A percentile compares a stretch with the other conserved stretches of the same genome.
These are phyloP conservation scores for Dicyrtoma fusca DNA, from an alignment of 2,888 invertebrate species.

Conservation along the genomic window DNA sequence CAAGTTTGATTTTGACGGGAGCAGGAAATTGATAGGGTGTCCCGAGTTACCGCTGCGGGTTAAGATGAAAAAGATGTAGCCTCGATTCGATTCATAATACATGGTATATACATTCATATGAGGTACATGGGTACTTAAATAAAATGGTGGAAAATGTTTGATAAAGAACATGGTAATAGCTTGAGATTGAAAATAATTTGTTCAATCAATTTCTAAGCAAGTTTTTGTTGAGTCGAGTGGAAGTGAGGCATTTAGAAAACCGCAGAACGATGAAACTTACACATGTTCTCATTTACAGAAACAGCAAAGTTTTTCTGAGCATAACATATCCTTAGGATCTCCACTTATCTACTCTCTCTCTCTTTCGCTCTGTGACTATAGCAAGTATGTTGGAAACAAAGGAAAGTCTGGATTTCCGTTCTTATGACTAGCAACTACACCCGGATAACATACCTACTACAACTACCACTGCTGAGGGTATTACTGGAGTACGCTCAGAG, in stretches of 20 bases:
- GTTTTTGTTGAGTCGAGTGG: constrained; percentile 19
- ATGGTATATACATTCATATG: too few relatives aligned
- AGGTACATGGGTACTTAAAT: too few relatives aligned
- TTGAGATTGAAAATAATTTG: constrained; percentile 44
- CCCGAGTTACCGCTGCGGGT: too few relatives aligned
- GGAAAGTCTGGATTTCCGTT: too few relatives aligned
- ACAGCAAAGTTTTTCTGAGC: constrained; percentile 35
- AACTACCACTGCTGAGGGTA: too few relatives aligned
- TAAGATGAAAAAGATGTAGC: too few relatives aligned
- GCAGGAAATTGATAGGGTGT: too few relatives aligned
- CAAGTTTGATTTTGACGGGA: too few relatives aligned
- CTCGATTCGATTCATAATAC: too few relatives aligned
- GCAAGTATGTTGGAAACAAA: not conserved
- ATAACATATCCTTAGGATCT: not conserved
- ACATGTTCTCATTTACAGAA: constrained; percentile 34
- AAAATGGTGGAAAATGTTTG: not conserved
- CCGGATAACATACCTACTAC: too few relatives aligned
- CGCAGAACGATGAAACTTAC: constrained; percentile 40
- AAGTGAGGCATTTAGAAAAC: constrained; percentile 36
- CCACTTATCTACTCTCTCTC: constrained; percentile 12
- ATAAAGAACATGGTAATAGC: constrained; percentile 15
- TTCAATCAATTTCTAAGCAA: constrained; percentile 44
- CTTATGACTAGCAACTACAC: too few relatives aligned
- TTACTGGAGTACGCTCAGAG: too few relatives aligned
- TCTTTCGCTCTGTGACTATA: not conserved